Percentiles rank a stretch among this genome's conserved stretches.
Evolutionary conservation across 2,888 invertebrate genomes (phyloP).

Genomic region (Drosophila subquinaria): DNA sequence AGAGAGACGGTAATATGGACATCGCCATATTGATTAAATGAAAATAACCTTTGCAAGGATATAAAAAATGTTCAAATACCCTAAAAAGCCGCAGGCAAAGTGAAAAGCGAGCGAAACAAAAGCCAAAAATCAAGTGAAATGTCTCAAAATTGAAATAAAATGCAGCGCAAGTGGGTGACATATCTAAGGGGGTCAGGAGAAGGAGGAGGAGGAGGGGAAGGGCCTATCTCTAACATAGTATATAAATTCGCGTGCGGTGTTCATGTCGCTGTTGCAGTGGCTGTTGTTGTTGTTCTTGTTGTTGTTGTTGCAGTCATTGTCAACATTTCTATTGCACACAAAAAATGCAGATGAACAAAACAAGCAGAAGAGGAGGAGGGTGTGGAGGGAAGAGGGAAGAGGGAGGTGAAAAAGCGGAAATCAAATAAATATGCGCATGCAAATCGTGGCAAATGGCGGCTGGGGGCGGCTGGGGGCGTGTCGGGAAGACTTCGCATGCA

Average conservation of each 20-base stretch:
- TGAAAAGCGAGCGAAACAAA: conserved; percentile 33
- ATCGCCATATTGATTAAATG: neutral
- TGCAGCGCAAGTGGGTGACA: conserved; percentile 39
- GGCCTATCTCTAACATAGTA: conserved; percentile 33
- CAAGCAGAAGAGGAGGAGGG: neutral
- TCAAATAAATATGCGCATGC: conserved; percentile 65
- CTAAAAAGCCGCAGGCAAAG: neutral
- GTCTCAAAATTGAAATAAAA: conserved; percentile 69
- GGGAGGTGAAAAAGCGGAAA: conserved; percentile 31
- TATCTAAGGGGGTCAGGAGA: too few relatives aligned
- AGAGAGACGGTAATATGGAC: too few relatives aligned
- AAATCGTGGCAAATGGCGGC: conserved; percentile 40
- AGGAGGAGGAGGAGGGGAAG: neutral
- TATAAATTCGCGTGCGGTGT: conserved; percentile 24
- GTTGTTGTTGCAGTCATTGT: conserved; percentile 57
- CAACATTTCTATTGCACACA: conserved; percentile 67
- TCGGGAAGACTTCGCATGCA: conserved; percentile 54
- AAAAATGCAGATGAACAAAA: conserved; percentile 16
- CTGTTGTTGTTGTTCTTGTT: conserved; percentile 1
- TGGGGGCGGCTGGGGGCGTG: conserved; percentile 25
- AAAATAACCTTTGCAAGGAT: neutral
- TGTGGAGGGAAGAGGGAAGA: neutral
- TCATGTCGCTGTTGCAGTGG: conserved; percentile 18
- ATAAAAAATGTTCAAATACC: neutral
- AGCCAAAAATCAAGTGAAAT: conserved; percentile 63